These are phyloP conservation scores for Corythoichthys intestinalis DNA, from an alignment of 2,113 vertebrate genomes.

Conservation along the genomic window DNA sequence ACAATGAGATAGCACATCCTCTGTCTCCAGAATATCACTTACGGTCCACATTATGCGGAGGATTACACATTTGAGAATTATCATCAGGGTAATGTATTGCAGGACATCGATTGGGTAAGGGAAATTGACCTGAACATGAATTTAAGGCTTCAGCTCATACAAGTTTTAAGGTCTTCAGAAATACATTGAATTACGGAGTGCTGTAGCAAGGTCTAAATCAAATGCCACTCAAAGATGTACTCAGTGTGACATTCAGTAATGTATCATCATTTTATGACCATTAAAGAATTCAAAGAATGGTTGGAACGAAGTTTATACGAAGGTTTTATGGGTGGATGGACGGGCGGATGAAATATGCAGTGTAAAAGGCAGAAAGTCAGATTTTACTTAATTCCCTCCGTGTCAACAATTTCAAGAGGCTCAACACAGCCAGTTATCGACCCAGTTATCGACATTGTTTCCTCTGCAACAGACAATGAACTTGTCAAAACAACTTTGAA, in stretches of 20 bases:
- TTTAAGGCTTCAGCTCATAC: background rate
- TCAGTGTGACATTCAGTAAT: conserved; percentile 4
- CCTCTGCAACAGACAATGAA: too few relatives aligned
- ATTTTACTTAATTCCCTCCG: background rate
- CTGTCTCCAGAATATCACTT: background rate
- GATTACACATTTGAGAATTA: background rate
- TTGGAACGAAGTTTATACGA: conserved; percentile 14
- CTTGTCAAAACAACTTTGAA: too few relatives aligned
- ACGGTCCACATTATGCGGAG: background rate
- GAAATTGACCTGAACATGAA: conserved; percentile 13
- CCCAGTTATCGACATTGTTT: too few relatives aligned
- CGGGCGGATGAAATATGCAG: background rate
- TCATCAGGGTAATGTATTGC: conserved; percentile 1
- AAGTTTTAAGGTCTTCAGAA: conserved; percentile 1
- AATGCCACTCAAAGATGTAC: background rate
- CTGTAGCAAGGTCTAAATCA: background rate
- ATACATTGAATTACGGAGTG: background rate
- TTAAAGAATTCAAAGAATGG: background rate
- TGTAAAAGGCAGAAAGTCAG: conserved; percentile 9
- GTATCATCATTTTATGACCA: conserved; percentile 14
- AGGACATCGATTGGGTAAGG: conserved; percentile 10
- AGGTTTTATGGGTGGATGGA: background rate
- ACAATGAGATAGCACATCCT: background rate
- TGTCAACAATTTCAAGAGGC: too few relatives aligned
- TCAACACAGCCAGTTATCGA: background rate